Base-by-base conservation (phyloP, 2,797 vertebrate genomes). In the Momotus momota region DNA sequence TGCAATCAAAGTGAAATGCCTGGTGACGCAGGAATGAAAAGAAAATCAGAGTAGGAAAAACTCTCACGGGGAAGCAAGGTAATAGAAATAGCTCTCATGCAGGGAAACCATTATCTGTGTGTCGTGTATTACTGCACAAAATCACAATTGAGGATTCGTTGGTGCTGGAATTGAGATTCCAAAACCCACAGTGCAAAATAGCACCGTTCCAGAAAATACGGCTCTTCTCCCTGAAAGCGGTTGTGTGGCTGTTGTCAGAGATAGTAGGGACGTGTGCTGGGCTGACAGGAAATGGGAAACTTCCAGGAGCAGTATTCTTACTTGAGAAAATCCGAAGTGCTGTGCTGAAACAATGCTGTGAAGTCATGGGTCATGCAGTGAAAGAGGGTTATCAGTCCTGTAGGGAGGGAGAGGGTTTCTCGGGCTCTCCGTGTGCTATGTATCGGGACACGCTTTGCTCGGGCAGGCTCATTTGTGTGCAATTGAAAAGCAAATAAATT, bases 191-290 rank as follows among this genome's bases (percentile, higher is more conserved):
- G 46, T 13, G 43, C 86, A 77, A 82, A 90, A 38, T 11, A 22
- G 3, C 17, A 1, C 23, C 1, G 0, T 55, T 67, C 25, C 74
- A 70, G 25, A 57, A 91, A 65, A 46, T 1, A 8, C 0, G 0
- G 16, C n/a, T 77, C n/a, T 54, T 25, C 22, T 52, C 77, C 79
- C 23, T 43, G 70, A 6, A 65, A 41, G 61, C 0, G 6, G 2
- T 66, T 64, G 35, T 43, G 52, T 11, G 84, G 95, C 87, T 89
- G 61, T 38, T 71, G 45, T 25, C 86, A 38, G 93, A 71, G 48
- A 12, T 7, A 49, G 77, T 40, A 33, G 62, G 35, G 79, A 84
- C 2, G 10, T 62, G 80, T 51, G 80, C 55, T 41, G 74, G 85
- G 41, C 92, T 66, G 52, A 54, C 25, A 23, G 77, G 88, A 94